A percentile compares a stretch with the other conserved stretches of the same genome.
Evolutionary conservation across 2,888 invertebrate species (phyloP).

Genomic region (Cistogaster globosa): DNA sequence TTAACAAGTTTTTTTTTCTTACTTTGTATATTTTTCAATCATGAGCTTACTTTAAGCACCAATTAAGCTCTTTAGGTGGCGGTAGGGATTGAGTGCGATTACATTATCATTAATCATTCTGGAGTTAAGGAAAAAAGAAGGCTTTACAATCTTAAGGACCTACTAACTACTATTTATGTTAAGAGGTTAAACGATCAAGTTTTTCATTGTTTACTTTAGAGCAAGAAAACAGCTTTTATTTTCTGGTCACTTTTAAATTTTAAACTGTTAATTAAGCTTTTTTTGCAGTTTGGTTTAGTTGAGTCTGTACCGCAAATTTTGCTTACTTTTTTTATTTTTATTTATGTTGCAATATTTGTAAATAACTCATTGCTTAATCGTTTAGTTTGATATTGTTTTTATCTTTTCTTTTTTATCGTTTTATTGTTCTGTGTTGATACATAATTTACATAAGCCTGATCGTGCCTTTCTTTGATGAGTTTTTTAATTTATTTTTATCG

Average conservation of each 20-base stretch:
- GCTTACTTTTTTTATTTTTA: not conserved
- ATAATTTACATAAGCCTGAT: not conserved
- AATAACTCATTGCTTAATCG: not conserved
- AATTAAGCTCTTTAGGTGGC: constrained; percentile 22
- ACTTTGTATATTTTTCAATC: constrained; percentile 9
- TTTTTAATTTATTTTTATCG: not conserved
- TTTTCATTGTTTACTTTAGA: not conserved
- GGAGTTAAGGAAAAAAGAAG: not conserved
- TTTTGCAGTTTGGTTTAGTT: not conserved
- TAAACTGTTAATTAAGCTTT: not conserved
- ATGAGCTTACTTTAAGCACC: constrained; percentile 41
- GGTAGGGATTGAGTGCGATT: constrained; percentile 6
- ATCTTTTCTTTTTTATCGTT: constrained; percentile 11
- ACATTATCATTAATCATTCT: constrained; percentile 39
- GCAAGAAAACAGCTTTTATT: not conserved
- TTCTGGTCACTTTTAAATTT: not conserved
- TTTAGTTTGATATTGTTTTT: not conserved
- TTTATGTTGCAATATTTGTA: not conserved
- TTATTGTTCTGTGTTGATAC: constrained; percentile 2
- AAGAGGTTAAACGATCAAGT: not conserved
- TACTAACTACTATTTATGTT: constrained; percentile 14
- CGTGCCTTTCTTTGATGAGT: not conserved
- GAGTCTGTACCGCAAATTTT: not conserved
- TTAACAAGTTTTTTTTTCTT: constrained; percentile 2
- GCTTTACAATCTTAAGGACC: not conserved